Percentiles rank a stretch among this genome's conserved stretches.
phyloP scores from a whole-genome alignment of 2,888 invertebrate genomes.

The Cosmorhoe ocellata region DNA sequence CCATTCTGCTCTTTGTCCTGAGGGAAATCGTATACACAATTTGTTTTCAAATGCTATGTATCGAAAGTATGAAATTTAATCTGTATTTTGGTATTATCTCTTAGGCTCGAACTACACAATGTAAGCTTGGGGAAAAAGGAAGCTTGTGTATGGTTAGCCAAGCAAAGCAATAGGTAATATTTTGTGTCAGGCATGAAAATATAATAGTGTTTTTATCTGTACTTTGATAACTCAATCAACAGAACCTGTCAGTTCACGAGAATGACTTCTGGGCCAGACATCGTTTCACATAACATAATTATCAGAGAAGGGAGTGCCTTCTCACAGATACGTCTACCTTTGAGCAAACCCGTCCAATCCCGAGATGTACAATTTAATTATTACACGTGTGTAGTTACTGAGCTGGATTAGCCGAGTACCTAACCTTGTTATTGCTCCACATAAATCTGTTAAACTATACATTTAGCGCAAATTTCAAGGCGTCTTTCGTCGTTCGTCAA shows the following conservation, averaged over 20 bases:
- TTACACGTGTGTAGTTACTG: slow-evolving; percentile 13
- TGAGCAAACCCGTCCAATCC: slow-evolving; percentile 10
- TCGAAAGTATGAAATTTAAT: slow-evolving; percentile 1
- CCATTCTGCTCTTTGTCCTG: slow-evolving; percentile 4
- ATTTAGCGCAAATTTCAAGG: not conserved
- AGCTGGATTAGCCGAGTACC: slow-evolving; percentile 9
- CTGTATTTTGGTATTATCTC: slow-evolving; percentile 2
- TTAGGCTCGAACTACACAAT: not conserved
- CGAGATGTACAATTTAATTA: slow-evolving; percentile 16
- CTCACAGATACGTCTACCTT: slow-evolving; percentile 9
- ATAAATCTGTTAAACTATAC: slow-evolving; percentile 1
- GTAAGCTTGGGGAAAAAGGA: not conserved
- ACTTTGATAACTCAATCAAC: not conserved
- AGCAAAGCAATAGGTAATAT: not conserved
- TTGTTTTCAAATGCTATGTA: slow-evolving; percentile 8
- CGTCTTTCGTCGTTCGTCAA: too few species aligned
- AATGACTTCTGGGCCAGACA: slow-evolving; percentile 1
- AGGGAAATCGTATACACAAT: slow-evolving; percentile 15
- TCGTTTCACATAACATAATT: not conserved
- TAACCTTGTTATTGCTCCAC: slow-evolving; percentile 14
- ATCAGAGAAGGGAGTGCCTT: not conserved
- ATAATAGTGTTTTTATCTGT: too few species aligned
- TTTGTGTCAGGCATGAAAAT: too few species aligned
- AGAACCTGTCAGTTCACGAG: not conserved
- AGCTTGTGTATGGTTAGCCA: not conserved